Percentiles rank a stretch among this genome's conserved stretches.
phyloP scores from a whole-genome alignment of 2,113 vertebrate species.

The Lethenteron camtschaticum region DNA sequence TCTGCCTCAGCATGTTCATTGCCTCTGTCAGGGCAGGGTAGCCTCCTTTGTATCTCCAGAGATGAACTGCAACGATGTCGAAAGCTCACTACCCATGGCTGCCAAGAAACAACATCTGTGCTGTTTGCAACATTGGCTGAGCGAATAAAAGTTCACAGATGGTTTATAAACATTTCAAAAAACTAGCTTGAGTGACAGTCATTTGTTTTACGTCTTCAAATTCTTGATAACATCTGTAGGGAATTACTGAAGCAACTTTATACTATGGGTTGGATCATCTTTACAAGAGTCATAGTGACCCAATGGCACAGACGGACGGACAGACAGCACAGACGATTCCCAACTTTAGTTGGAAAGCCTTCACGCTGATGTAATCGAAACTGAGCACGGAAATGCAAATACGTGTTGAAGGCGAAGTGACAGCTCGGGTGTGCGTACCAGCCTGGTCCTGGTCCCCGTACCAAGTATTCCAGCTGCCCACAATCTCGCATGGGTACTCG shows the following conservation, averaged over 20 bases:
- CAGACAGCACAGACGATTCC: not conserved
- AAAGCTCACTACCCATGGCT: not conserved
- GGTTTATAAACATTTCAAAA: not conserved
- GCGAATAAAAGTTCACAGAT: not conserved
- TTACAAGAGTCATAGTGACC: too few species aligned
- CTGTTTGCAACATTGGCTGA: not conserved
- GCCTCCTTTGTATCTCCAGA: slow-evolving; percentile 90
- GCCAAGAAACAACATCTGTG: not conserved
- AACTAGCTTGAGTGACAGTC: not conserved
- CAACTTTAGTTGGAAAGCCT: not conserved
- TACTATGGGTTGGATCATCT: not conserved
- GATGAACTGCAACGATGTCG: slow-evolving; percentile 53
- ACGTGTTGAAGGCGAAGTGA: not conserved
- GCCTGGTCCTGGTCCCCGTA: slow-evolving; percentile 4
- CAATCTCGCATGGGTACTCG: slow-evolving; percentile 5
- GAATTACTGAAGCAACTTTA: not conserved
- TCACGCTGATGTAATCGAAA: not conserved
- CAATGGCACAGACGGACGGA: not conserved
- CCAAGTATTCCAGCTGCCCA: slow-evolving; percentile 4
- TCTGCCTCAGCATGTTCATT: slow-evolving; percentile 79
- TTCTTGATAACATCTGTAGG: not conserved
- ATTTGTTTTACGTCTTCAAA: not conserved
- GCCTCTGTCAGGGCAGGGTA: slow-evolving; percentile 95
- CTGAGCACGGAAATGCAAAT: not conserved
- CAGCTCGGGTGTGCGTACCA: not conserved